A percentile compares a stretch with the other conserved stretches of the same genome.
phyloP scores from a whole-genome alignment of 2,888 invertebrate genomes.

The Spilosoma lubricipeda region DNA sequence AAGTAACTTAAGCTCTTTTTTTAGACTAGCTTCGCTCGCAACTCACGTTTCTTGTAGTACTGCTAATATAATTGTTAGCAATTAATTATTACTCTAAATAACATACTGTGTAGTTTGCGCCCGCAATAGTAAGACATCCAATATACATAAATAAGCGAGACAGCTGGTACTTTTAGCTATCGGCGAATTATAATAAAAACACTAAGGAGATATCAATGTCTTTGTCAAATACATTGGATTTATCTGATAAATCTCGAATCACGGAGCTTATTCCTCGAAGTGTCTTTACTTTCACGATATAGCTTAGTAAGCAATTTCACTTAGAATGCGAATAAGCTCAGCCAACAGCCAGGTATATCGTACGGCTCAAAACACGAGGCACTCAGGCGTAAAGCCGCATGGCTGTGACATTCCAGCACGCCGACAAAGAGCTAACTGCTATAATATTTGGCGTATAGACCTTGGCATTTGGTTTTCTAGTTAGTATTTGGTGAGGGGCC shows the following conservation, averaged over 20 bases:
- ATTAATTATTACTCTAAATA: no score
- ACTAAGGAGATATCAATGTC: no score
- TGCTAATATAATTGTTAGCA: no score
- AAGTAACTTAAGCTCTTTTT: no score
- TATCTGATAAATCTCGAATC: background rate
- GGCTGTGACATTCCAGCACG: background rate
- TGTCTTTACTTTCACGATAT: background rate
- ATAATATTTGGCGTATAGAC: conserved; percentile 41
- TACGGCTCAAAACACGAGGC: background rate
- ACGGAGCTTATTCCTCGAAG: background rate
- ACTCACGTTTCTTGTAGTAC: no score
- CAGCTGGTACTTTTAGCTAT: no score
- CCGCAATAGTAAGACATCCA: no score
- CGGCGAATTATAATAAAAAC: no score
- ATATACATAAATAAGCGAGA: no score
- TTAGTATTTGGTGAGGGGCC: background rate
- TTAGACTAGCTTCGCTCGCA: no score
- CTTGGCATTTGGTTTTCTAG: conserved; percentile 25
- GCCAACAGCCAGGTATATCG: background rate
- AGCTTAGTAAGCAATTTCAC: background rate
- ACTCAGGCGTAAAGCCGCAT: background rate
- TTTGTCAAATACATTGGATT: no score
- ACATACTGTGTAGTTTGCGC: no score
- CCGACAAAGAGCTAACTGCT: conserved; percentile 35
- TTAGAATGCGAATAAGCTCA: background rate